Conservation (phyloP, 2,888 invertebrate genomes). For the Neelides folsomi region DNA sequence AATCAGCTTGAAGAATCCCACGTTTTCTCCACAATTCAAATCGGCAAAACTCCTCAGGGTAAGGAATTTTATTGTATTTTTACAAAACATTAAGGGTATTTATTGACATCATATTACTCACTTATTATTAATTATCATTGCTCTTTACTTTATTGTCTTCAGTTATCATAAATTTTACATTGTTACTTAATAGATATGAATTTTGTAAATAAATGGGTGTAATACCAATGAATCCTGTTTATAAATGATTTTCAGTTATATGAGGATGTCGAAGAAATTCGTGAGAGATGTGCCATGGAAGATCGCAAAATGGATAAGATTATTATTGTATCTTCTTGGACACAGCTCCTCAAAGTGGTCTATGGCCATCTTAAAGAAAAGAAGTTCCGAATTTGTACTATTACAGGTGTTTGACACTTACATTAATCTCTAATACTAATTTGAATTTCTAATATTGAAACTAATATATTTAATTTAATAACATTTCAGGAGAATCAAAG, state of each 20-base stretch:
- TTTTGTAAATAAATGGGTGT: neutral
- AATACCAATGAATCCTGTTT: too few species aligned
- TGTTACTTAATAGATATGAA: neutral
- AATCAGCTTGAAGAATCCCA: conserved; percentile 20
- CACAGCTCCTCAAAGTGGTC: conserved; percentile 61
- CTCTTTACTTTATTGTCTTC: too few species aligned
- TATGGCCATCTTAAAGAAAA: conserved; percentile 47
- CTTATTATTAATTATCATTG: neutral
- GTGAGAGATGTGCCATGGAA: conserved; percentile 46
- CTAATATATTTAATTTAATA: neutral
- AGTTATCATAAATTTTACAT: neutral
- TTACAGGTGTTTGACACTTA: conserved; percentile 49
- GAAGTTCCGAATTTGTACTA: conserved; percentile 47
- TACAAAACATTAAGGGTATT: too few species aligned
- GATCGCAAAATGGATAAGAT: conserved; percentile 50
- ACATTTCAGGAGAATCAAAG: conserved; percentile 14
- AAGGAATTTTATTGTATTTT: too few species aligned
- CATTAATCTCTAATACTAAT: too few species aligned
- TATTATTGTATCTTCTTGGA: conserved; percentile 89
- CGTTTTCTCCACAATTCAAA: conserved; percentile 14
- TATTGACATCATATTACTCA: conserved; percentile 1
- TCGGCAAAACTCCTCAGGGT: conserved; percentile 24
- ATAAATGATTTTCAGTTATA: conserved; percentile 13
- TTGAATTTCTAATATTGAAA: neutral
- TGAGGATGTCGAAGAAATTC: conserved; percentile 37